Percentiles rank a stretch among this genome's conserved stretches.
phyloP scores from a whole-genome alignment of 1,140 invertebrate genomes.

The Druon quercuslanigerum region DNA sequence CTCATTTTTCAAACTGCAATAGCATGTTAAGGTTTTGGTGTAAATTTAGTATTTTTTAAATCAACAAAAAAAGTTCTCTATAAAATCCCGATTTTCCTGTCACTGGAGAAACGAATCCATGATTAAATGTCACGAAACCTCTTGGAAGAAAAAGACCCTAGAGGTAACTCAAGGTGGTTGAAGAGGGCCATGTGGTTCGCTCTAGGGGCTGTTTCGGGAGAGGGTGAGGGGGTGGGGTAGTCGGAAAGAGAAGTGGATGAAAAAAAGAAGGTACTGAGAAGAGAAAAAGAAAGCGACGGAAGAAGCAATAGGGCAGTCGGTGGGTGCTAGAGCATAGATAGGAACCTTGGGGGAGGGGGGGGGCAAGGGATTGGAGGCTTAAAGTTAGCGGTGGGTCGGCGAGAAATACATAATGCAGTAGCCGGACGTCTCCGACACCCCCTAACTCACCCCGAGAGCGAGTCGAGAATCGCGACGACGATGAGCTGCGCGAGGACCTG shows the following conservation, averaged over 20 bases:
- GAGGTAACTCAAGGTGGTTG: too few species aligned
- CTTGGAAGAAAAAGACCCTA: neutral
- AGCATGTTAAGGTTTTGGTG: too few species aligned
- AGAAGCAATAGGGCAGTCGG: conserved; percentile 13
- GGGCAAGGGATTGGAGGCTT: conserved; percentile 41
- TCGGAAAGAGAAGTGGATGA: conserved; percentile 32
- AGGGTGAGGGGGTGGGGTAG: neutral
- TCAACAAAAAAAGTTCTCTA: too few species aligned
- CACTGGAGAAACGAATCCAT: conserved; percentile 41
- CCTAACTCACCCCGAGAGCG: conserved; percentile 58
- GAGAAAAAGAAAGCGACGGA: neutral
- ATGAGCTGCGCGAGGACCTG: conserved; percentile 37
- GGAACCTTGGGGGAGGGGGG: conserved; percentile 42
- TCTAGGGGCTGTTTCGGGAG: neutral
- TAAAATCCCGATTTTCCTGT: too few species aligned
- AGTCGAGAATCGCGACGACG: conserved; percentile 37
- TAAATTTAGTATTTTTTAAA: too few species aligned
- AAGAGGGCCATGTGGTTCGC: neutral
- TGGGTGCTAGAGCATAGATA: conserved; percentile 38
- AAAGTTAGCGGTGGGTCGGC: conserved; percentile 41
- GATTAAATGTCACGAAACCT: conserved; percentile 52
- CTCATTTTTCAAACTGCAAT: too few species aligned
- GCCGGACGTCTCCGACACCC: conserved; percentile 74
- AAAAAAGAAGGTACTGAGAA: conserved; percentile 35
- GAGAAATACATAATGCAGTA: conserved; percentile 77